Evolutionary conservation across 2,888 invertebrate species (phyloP), one percentile per base, ranked within the genome.

Genomic region (Fissipunctia ypsillon): DNA sequence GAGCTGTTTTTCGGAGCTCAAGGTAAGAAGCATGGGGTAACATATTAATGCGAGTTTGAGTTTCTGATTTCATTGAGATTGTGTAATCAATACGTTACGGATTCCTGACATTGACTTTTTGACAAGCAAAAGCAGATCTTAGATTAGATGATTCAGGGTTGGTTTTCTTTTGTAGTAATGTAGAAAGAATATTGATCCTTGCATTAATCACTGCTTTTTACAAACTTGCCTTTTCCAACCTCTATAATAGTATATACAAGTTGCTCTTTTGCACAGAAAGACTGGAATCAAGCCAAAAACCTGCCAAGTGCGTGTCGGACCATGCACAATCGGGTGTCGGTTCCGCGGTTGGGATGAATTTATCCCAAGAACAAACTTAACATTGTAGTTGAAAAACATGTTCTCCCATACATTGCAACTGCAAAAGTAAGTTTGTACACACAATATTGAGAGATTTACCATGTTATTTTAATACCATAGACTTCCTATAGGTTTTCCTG

Each of bases 1-100:
- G 19, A 60, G 63, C n/a, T 70, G 31, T 71, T 84, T 87, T 82
- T 56, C 57, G 73, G 28, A 65, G n/a, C 22, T 69, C 19, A 4
- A 41, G 16, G 41, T 41, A 19, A 12, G 52, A 12, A 43, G n/a
- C 31, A 60, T 45, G 22, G 52, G 50, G 16, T 43, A 57, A 57
- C 31, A 16, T 60, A 25, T 54, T 54, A 52, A 38, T 45, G 43
- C 14, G 45, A 31, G 28, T 81, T 76, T 61, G 16, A 2, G 38
- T 22, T 69, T 72, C 50, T 22, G 54, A 78, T 73, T 78, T 73
- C 12, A 69, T 54, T 78, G 28, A n/a, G 12, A 68, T 68, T 45
- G 5, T 67, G n/a, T 64, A 31, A 76, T 72, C n/a, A 28, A 48
- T 48, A 31, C n/a, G 3, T 31, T 57, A 31, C 10, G 16, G 16